Percentiles rank a stretch among this genome's conserved stretches.
Evolutionary conservation across 2,888 invertebrate species (phyloP).

Genomic region (Altica lythri): DNA sequence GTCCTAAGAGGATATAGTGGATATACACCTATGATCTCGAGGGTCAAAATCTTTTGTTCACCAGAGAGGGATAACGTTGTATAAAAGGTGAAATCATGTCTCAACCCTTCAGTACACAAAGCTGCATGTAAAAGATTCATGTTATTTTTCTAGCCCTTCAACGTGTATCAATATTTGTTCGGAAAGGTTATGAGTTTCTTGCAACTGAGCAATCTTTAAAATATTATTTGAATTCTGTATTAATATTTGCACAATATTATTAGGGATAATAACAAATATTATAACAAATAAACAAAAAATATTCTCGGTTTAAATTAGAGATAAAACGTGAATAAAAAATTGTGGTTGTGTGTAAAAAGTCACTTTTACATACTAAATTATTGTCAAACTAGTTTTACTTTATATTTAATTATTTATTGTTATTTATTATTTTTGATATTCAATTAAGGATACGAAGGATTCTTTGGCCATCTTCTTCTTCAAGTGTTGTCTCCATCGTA

Average conservation of each 20-base stretch:
- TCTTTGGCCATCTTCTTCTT: no score
- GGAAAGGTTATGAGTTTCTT: slow-evolving; percentile 17
- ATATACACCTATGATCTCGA: slow-evolving; percentile 25
- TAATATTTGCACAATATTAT: neutral
- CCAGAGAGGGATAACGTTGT: slow-evolving; percentile 21
- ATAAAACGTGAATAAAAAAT: no score
- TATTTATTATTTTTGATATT: no score
- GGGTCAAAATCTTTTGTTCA: slow-evolving; percentile 34
- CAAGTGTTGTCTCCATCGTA: no score
- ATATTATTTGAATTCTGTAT: neutral
- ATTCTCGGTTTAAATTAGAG: no score
- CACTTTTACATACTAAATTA: no score
- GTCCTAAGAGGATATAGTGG: slow-evolving; percentile 15
- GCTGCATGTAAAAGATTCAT: slow-evolving; percentile 21
- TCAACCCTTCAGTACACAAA: slow-evolving; percentile 29
- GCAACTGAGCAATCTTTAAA: neutral
- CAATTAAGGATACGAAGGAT: no score
- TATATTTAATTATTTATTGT: no score
- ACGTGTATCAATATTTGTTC: slow-evolving; percentile 22
- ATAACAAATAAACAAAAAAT: no score
- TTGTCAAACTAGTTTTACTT: no score
- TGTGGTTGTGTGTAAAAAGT: no score
- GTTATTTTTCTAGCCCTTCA: slow-evolving; percentile 25
- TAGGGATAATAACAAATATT: neutral
- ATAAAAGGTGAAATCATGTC: slow-evolving; percentile 30